These are phyloP conservation scores for Ascidia mentula DNA, from an alignment of 23 tunicate genomes.

Conservation along the genomic window DNA sequence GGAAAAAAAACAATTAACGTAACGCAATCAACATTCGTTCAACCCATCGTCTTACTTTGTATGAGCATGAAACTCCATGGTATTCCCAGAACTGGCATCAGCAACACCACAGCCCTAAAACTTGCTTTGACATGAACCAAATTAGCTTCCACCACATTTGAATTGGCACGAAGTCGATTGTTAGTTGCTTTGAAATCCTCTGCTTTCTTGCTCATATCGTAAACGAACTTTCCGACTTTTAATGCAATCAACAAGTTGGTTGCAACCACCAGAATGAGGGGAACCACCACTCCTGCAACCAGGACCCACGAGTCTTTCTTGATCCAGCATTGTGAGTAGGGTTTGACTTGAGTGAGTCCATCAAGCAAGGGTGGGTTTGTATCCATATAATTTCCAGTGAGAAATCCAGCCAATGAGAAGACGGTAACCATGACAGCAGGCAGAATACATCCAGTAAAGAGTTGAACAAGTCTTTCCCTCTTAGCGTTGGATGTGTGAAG, in stretches of 20 bases:
- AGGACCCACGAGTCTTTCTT: constrained; percentile 6
- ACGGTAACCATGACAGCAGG: constrained; percentile 2
- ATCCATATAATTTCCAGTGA: constrained; percentile 4
- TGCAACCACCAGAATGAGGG: background rate
- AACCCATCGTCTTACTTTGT: constrained; percentile 3
- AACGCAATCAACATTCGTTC: too few species aligned
- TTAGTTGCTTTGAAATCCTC: background rate
- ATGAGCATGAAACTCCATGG: background rate
- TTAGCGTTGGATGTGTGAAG: background rate
- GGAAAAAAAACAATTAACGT: too few species aligned
- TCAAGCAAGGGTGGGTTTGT: background rate
- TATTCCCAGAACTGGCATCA: background rate
- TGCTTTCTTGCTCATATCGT: constrained; percentile 2
- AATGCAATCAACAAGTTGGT: background rate
- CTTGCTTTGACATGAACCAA: background rate
- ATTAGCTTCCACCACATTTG: background rate
- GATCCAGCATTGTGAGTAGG: constrained; percentile 9
- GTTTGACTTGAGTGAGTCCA: background rate
- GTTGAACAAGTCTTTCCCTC: background rate
- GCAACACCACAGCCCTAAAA: background rate
- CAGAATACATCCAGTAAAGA: background rate
- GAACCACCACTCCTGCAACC: background rate
- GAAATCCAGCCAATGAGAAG: background rate
- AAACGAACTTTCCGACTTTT: constrained; percentile 4
- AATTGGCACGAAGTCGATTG: background rate